phyloP scores from a whole-genome alignment of 2,113 vertebrate genomes.

The Syrmaticus mikado region DNA sequence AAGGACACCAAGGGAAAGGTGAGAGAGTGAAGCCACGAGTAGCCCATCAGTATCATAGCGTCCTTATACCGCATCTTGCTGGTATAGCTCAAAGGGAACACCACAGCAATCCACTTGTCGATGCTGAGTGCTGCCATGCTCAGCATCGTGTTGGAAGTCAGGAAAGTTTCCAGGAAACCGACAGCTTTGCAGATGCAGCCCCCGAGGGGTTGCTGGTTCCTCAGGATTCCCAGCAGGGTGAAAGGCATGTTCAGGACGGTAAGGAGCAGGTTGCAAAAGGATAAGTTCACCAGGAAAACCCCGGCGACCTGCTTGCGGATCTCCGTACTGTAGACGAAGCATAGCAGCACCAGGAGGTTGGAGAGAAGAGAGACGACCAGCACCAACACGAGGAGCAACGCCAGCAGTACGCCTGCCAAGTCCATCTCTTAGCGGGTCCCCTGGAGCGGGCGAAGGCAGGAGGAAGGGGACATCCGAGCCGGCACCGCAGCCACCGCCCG shows the following conservation, averaged over 20 bases:
- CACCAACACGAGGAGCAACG: constrained; percentile 78
- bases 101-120: constrained; percentile 84
- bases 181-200: constrained; percentile 73
- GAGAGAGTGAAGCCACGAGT: constrained; percentile 80
- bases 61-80: constrained; percentile 84
- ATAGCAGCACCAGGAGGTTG: constrained; percentile 82
- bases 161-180: constrained; percentile 82
- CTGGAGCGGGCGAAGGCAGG: constrained; percentile 46
- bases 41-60: constrained; percentile 79
- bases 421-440: constrained; percentile 78
- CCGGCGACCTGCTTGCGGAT: constrained; percentile 81
- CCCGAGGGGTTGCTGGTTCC: constrained; percentile 70
- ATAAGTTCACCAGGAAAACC: constrained; percentile 81
- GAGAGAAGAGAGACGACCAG: constrained; percentile 79
- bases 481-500: constrained; percentile 35
- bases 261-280: constrained; percentile 83
- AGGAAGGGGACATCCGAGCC: constrained; percentile 12
- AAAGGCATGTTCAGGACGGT: constrained; percentile 81
- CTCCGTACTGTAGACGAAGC: constrained; percentile 81
- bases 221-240: constrained; percentile 77
- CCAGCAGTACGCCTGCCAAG: constrained; percentile 81
- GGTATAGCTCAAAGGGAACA: constrained; percentile 83
- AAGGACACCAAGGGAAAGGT: constrained; percentile 77
- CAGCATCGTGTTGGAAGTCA: constrained; percentile 81
- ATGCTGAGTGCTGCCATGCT: constrained; percentile 86